Conservation (phyloP, 2,113 vertebrate genomes). For the Cacatua alba region DNA sequence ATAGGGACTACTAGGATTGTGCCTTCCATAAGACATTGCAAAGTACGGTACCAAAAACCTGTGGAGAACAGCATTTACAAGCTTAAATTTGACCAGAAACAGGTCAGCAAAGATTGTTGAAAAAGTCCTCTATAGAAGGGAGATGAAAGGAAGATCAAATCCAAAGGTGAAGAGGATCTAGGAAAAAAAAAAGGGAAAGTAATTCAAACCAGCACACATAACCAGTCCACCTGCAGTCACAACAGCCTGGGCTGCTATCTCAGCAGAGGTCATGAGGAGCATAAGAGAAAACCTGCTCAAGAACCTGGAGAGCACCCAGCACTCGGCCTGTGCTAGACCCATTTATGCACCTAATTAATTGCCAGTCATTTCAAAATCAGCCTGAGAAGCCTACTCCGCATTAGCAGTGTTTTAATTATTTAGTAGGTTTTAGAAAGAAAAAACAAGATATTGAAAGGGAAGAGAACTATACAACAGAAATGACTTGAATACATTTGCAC, state of each 20-base stretch:
- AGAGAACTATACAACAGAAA: neutral
- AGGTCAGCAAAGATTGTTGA: neutral
- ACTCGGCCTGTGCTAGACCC: neutral
- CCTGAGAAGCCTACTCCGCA: neutral
- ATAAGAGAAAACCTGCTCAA: neutral
- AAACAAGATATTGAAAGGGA: neutral
- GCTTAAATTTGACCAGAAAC: neutral
- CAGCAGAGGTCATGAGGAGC: neutral
- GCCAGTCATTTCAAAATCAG: neutral
- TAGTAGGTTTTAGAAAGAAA: neutral
- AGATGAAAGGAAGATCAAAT: neutral
- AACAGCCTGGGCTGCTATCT: neutral
- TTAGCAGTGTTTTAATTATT: neutral
- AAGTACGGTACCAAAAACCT: neutral
- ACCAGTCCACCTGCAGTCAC: neutral
- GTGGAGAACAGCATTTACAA: neutral
- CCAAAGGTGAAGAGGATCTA: neutral
- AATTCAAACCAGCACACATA: accelerated
- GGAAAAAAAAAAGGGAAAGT: neutral
- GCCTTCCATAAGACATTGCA: neutral
- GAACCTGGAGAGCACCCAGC: neutral
- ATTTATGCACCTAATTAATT: neutral
- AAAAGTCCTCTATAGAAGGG: neutral
- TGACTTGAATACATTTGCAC: neutral
- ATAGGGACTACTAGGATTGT: neutral